Conservation (phyloP, 2,113 vertebrate species). For the Abramis brama region DNA sequence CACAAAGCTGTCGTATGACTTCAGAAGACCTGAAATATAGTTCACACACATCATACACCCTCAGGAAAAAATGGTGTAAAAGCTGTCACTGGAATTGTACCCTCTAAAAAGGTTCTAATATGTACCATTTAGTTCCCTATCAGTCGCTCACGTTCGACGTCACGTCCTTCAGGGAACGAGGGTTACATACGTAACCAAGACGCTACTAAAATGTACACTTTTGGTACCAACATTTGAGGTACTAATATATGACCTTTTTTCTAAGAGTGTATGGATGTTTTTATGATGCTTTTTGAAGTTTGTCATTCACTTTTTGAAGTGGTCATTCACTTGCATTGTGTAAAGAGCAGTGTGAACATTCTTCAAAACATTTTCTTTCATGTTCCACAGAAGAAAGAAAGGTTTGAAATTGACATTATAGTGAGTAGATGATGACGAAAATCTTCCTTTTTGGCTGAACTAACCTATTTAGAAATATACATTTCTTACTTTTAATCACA, state of each 20-base stretch:
- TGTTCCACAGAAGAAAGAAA: not conserved
- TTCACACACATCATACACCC: not conserved
- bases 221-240: no score
- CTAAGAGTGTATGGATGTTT: not conserved
- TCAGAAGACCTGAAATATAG: not conserved
- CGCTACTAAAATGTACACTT: no score
- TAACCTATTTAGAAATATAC: not conserved
- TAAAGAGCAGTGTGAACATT: not conserved
- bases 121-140: no score
- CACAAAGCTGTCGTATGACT: not conserved
- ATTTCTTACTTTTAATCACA: not conserved
- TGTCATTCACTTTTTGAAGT: not conserved
- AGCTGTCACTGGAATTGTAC: no score
- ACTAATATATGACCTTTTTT: no score
- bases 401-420: not conserved
- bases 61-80: no score
- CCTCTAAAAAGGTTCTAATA: no score
- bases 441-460: not conserved
- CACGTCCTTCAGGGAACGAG: no score
- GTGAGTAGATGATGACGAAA: not conserved
- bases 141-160: no score
- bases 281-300: not conserved
- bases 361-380: not conserved
- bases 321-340: not conserved
- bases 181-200: no score